phyloP scores from a whole-genome alignment of 2,113 vertebrate species.

The Collichthys lucidus region DNA sequence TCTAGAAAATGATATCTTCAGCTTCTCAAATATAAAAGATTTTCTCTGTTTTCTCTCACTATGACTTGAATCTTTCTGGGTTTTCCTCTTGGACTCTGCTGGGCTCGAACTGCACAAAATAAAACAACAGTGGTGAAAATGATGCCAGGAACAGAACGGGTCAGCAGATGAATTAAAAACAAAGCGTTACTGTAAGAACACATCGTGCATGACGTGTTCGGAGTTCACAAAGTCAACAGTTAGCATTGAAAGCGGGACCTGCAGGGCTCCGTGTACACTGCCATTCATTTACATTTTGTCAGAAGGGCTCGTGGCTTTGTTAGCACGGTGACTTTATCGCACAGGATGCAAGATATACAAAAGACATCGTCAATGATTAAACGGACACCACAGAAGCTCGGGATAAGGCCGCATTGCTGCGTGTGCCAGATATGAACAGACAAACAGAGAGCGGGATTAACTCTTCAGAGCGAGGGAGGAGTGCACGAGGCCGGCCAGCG shows the following conservation, averaged over 20 bases:
- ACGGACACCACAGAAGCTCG: slow-evolving; percentile 58
- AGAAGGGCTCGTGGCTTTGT: slow-evolving; percentile 49
- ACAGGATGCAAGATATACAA: slow-evolving; percentile 69
- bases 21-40: neutral
- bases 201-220: slow-evolving; percentile 9
- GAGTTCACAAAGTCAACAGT: slow-evolving; percentile 48
- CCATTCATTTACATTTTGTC: slow-evolving; percentile 45
- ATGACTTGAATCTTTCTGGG: neutral
- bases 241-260: slow-evolving; percentile 31
- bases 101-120: no score
- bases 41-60: neutral
- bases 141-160: neutral
- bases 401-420: slow-evolving; percentile 64
- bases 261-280: slow-evolving; percentile 20
- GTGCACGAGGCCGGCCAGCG: slow-evolving; percentile 30
- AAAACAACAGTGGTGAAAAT: no score
- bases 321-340: slow-evolving; percentile 63
- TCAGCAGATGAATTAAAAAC: slow-evolving; percentile 27
- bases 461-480: slow-evolving; percentile 45
- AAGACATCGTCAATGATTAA: slow-evolving; percentile 76
- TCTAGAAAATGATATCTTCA: neutral
- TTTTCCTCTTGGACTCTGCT: no score
- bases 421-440: slow-evolving; percentile 60
- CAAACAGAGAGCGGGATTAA: slow-evolving; percentile 72
- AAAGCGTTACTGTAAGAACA: slow-evolving; percentile 4